phyloP scores from a whole-genome alignment of 1,140 invertebrate species.

The Popillia japonica region DNA sequence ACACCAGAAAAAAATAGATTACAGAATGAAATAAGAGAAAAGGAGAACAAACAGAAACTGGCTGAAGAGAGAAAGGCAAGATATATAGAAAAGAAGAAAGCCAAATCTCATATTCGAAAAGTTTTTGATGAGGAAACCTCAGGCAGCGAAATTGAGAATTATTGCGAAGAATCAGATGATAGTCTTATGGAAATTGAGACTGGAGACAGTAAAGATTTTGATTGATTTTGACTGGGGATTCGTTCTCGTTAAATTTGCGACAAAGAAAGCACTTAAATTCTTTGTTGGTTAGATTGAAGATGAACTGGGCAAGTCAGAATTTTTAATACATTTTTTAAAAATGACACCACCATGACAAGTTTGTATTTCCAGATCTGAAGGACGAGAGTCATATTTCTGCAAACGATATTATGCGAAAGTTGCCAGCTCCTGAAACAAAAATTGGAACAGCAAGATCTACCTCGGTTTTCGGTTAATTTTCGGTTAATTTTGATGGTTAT shows the following conservation, averaged over 20 bases:
- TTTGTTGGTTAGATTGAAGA: not conserved
- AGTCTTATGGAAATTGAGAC: not conserved
- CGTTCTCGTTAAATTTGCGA: not conserved
- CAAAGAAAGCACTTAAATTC: slow-evolving; percentile 1
- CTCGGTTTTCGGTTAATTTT: slow-evolving; percentile 15
- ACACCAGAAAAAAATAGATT: slow-evolving; percentile 25
- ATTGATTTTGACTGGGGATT: not conserved
- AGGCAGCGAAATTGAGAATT: slow-evolving; percentile 22
- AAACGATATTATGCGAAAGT: slow-evolving; percentile 9
- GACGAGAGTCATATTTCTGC: not conserved
- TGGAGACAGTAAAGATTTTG: not conserved
- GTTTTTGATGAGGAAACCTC: not conserved
- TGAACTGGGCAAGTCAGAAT: not conserved
- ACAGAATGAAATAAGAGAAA: slow-evolving; percentile 8
- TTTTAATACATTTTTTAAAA: not conserved
- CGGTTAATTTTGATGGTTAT: slow-evolving; percentile 35
- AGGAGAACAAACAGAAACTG: not conserved
- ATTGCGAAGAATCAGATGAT: slow-evolving; percentile 5
- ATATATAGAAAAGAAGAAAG: not conserved
- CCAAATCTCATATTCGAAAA: not conserved
- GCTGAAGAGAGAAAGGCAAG: not conserved
- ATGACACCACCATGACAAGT: not conserved
- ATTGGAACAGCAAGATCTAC: slow-evolving; percentile 10
- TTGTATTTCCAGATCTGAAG: not conserved
- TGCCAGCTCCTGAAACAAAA: not conserved